Conservation (phyloP, 2,797 vertebrate genomes). For the Gallinago solitaria region DNA sequence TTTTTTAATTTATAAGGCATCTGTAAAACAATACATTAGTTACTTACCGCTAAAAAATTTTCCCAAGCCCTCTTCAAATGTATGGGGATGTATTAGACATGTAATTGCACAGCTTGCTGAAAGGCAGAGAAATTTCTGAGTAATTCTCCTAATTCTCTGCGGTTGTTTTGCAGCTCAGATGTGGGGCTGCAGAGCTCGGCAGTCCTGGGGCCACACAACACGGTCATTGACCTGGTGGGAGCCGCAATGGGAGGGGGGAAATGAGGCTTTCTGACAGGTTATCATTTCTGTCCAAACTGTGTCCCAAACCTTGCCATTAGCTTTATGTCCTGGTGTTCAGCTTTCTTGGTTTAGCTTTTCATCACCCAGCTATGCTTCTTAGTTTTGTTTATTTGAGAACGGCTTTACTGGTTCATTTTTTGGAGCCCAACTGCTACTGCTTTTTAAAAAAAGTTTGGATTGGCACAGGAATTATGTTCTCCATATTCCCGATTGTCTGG, state of each 20-base stretch:
- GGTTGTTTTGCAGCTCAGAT: not conserved
- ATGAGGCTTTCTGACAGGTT: not conserved
- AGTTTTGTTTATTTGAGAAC: constrained; percentile 23
- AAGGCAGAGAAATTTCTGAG: not conserved
- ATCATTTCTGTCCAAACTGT: not conserved
- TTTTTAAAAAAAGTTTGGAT: not conserved
- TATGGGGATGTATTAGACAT: not conserved
- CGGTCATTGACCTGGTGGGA: not conserved
- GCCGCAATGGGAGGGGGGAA: not conserved
- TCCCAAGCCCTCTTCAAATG: not conserved
- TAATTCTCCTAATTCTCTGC: not conserved
- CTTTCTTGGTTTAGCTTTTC: not conserved
- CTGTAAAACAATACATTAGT: not conserved
- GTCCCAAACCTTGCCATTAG: not conserved
- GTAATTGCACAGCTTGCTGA: not conserved
- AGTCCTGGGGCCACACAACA: not conserved
- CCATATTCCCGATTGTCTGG: constrained; percentile 17
- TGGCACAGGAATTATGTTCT: constrained; percentile 32
- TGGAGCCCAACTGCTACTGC: not conserved
- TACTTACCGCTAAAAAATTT: not conserved
- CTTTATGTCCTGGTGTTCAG: not conserved
- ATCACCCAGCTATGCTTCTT: not conserved
- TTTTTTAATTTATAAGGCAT: not conserved
- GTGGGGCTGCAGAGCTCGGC: not conserved
- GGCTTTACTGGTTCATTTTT: constrained; percentile 17